Percentiles rank a stretch among this genome's conserved stretches.
phyloP scores from a whole-genome alignment of 1,140 invertebrate species.

The Drosophila tristis region DNA sequence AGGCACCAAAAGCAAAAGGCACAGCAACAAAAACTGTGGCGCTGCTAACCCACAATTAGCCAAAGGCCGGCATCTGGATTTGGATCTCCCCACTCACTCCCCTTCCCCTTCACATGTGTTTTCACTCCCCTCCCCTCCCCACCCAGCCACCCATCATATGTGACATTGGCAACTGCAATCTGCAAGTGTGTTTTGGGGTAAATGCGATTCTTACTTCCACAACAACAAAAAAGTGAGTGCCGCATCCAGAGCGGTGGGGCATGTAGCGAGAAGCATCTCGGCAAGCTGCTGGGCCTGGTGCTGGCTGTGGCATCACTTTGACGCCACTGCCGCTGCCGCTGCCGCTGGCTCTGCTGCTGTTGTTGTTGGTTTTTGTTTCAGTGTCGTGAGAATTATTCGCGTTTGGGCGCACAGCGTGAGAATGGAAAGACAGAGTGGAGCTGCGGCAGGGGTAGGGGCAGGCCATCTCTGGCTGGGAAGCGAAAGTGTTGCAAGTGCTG shows the following conservation, averaged over 20 bases:
- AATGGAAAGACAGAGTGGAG: constrained; percentile 55
- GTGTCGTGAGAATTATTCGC: constrained; percentile 80
- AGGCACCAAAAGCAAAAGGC: not conserved
- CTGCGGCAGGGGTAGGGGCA: constrained; percentile 6
- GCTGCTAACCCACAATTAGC: constrained; percentile 76
- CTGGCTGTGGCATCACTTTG: constrained; percentile 52
- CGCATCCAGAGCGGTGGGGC: constrained; percentile 13
- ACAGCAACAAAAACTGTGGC: constrained; percentile 25
- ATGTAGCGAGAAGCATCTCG: constrained; percentile 28
- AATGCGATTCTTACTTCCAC: constrained; percentile 26
- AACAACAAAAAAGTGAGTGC: constrained; percentile 55
- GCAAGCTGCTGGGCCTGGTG: not conserved
- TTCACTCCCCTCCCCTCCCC: too few relatives aligned
- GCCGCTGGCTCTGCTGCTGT: constrained; percentile 9
- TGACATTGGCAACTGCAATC: constrained; percentile 46
- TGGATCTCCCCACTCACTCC: not conserved
- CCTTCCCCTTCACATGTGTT: not conserved
- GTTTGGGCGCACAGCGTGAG: constrained; percentile 36
- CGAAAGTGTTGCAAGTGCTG: constrained; percentile 59
- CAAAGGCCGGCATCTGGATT: constrained; percentile 23
- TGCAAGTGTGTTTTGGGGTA: constrained; percentile 55
- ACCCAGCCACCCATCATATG: not conserved
- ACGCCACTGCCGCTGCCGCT: constrained; percentile 30
- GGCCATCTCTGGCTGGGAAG: constrained; percentile 34
- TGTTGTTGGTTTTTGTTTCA: constrained; percentile 53